Conservation (phyloP, 2,888 invertebrate genomes). For the Operophtera brumata region DNA sequence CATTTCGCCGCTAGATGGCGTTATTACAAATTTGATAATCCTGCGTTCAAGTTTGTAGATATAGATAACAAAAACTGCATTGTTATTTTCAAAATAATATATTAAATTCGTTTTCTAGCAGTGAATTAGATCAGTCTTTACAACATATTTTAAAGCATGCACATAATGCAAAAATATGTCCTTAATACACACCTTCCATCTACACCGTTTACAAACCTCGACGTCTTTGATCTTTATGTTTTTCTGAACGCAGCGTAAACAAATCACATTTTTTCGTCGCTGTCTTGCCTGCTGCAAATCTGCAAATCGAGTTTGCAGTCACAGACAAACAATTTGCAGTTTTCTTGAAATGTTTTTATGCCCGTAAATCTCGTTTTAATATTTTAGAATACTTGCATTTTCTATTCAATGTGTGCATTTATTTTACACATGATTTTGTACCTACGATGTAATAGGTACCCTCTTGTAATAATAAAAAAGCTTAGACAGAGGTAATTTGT, state of each 20-base stretch:
- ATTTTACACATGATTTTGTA: no score
- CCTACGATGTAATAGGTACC: no score
- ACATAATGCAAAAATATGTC: not conserved
- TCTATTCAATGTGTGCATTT: no score
- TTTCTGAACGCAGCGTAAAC: not conserved
- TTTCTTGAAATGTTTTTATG: no score
- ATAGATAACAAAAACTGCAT: not conserved
- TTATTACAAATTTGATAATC: constrained; percentile 43
- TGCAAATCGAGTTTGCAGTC: not conserved
- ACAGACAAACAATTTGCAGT: no score
- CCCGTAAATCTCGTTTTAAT: no score
- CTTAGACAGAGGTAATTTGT: no score
- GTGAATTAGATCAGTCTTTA: no score
- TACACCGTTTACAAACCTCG: not conserved
- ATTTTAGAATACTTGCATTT: no score
- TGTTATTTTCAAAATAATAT: not conserved
- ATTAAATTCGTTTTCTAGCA: no score
- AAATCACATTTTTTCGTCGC: not conserved
- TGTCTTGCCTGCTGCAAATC: not conserved
- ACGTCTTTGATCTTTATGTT: not conserved
- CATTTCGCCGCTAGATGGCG: constrained; percentile 71
- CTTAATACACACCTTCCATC: not conserved
- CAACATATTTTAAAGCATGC: not conserved
- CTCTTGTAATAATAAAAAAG: no score
- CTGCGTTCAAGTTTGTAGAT: constrained; percentile 48